Evolutionary conservation across 2,888 invertebrate species (phyloP).

Genomic region (Fabriciana adippe): DNA sequence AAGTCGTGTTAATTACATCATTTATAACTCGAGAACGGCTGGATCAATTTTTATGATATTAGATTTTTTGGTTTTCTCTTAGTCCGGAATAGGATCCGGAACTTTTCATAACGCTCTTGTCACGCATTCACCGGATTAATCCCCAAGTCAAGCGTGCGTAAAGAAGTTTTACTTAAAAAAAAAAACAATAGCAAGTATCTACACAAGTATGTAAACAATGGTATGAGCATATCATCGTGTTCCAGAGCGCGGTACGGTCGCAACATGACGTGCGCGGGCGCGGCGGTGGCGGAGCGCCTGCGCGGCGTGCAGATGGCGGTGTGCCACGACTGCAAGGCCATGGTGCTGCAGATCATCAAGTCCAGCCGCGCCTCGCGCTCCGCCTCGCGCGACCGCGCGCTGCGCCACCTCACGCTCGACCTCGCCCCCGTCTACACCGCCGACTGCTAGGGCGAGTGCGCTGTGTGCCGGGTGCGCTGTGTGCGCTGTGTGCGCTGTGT

Average conservation of each 20-base stretch:
- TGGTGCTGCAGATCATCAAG: conserved; percentile 96
- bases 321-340: conserved; percentile 96
- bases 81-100: no score
- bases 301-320: conserved; percentile 93
- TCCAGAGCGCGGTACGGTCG: conserved; percentile 84
- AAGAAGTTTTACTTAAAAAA: no score
- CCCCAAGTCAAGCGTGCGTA: no score
- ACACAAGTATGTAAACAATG: no score
- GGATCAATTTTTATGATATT: no score
- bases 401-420: conserved; percentile 91
- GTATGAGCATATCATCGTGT: background rate
- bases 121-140: no score
- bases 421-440: conserved; percentile 90
- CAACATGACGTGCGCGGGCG: conserved; percentile 58
- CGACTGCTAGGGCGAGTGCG: conserved; percentile 57
- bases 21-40: no score
- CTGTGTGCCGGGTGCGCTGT: background rate
- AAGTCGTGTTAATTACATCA: no score
- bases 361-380: conserved; percentile 92
- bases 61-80: no score
- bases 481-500: no score
- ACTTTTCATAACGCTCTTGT: no score
- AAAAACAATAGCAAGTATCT: no score
- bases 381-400: conserved; percentile 90
- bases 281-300: conserved; percentile 83